Evolutionary conservation across 2,113 vertebrate genomes (phyloP).

Genomic region (Ceyx margarethae): DNA sequence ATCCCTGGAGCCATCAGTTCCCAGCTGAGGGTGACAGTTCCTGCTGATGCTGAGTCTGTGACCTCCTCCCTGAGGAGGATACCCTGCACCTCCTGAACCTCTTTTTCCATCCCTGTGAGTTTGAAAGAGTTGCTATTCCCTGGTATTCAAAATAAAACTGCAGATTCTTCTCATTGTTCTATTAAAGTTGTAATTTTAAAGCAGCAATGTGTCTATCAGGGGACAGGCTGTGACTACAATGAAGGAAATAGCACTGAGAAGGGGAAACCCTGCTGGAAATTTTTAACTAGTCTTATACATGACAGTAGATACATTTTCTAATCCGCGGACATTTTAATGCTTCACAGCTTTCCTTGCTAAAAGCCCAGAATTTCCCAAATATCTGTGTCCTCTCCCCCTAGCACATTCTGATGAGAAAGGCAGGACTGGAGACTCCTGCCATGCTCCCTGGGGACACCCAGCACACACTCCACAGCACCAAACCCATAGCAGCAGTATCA

Average conservation of each 20-base stretch:
- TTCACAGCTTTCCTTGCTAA: neutral
- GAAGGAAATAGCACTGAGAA: slow-evolving; percentile 1
- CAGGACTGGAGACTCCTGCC: neutral
- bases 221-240: neutral
- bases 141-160: neutral
- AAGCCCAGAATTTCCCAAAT: neutral
- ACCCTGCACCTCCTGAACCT: neutral
- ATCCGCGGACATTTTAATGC: neutral
- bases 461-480: neutral
- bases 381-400: neutral
- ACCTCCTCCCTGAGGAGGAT: neutral
- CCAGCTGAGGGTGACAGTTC: neutral
- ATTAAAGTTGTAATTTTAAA: slow-evolving; percentile 23
- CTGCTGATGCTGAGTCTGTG: neutral
- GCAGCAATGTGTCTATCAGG: neutral
- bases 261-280: slow-evolving; percentile 1
- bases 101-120: neutral
- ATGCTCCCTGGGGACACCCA: neutral
- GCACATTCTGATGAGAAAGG: neutral
- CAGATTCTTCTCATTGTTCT: neutral
- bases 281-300: slow-evolving; percentile 19
- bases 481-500: neutral
- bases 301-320: slow-evolving; percentile 25
- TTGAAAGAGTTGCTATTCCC: neutral
- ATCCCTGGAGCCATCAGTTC: fast-evolving